Percentiles rank a stretch among this genome's conserved stretches.
Evolutionary conservation across 2,888 invertebrate genomes (phyloP).

Genomic region (Drosophila sordidapex): DNA sequence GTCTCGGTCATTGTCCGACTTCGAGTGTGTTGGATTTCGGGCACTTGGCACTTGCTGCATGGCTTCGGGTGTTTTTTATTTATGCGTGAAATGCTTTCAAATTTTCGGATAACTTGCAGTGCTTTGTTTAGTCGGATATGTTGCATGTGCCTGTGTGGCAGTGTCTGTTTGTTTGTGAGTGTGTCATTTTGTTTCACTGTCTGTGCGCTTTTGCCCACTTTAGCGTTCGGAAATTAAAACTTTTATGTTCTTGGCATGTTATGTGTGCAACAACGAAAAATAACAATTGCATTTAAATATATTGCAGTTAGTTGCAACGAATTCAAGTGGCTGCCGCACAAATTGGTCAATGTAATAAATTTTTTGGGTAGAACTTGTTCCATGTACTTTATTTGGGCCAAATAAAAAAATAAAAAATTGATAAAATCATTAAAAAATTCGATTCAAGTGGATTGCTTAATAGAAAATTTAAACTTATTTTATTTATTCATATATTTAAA

Average conservation of each 20-base stretch:
- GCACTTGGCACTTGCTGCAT: conserved; percentile 52
- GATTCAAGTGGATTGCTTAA: background rate
- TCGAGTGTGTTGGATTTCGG: conserved; percentile 37
- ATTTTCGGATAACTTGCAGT: conserved; percentile 56
- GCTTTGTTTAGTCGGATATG: conserved; percentile 41
- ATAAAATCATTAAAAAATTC: conserved; percentile 3
- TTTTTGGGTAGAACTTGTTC: conserved; percentile 37
- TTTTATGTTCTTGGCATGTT: conserved; percentile 66
- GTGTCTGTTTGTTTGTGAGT: background rate
- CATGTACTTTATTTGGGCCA: conserved; percentile 8
- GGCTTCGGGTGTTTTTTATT: conserved; percentile 65
- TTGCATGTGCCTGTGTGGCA: conserved; percentile 28
- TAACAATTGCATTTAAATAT: conserved; percentile 44
- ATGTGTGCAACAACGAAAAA: conserved; percentile 18
- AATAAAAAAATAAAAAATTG: background rate
- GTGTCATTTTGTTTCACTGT: conserved; percentile 19
- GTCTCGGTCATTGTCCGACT: conserved; percentile 55
- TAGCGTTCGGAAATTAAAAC: conserved; percentile 68
- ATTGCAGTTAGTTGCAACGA: conserved; percentile 47
- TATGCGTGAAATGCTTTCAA: conserved; percentile 70
- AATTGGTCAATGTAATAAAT: conserved; percentile 60
- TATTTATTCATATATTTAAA: background rate
- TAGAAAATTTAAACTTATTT: background rate
- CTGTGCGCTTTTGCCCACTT: conserved; percentile 47
- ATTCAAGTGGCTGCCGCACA: conserved; percentile 55